Evolutionary conservation across 2,797 vertebrate species (phyloP), one percentile per base, ranked within the genome.

Genomic region (Prionace glauca): DNA sequence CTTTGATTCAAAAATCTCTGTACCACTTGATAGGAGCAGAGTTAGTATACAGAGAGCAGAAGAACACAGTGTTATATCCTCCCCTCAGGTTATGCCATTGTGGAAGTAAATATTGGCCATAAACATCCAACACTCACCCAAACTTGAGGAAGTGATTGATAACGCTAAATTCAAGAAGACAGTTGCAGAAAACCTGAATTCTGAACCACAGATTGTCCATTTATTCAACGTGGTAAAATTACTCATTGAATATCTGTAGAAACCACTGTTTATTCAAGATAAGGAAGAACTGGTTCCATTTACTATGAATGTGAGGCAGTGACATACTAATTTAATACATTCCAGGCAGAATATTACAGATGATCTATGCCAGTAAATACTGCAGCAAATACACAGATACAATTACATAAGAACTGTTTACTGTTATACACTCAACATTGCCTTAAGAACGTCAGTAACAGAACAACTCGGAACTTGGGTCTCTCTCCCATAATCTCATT

Each of bases 221-320:
- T 90, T 62, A 90, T 90, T 62, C 56, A 92, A n/a, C 18, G 69
- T 36, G 62, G n/a, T 36, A 41, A 69, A n/a, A 69, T 69, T 69
- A 67, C 18, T 67, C 90, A 36, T 18, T 36, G 90, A 62, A 62
- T 20, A 65, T 65, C 26, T 92, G 36, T 41, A 69, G 29, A 65
- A 56, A n/a, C 18, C 88, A 92, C 36, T 69, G 90, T 67, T 92
- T 92, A 92, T 92, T 92, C 90, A 92, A 20, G 62, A 36, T 92
- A 41, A 92, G 22, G 22, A 69, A 45, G 41, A 84, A 84, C 41
- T 84, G 81, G 81, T 7, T 84, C 41, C 81, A 84, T 5, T 45
- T 1, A 20, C 41, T 67, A 18, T 41, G n/a, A n/a, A 69, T 24
- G 65, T 69, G 90, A 92, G 36, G 65, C 90, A 24, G 62, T 69